Conservation (phyloP, 2,888 invertebrate species). For the Apodemia zela region DNA sequence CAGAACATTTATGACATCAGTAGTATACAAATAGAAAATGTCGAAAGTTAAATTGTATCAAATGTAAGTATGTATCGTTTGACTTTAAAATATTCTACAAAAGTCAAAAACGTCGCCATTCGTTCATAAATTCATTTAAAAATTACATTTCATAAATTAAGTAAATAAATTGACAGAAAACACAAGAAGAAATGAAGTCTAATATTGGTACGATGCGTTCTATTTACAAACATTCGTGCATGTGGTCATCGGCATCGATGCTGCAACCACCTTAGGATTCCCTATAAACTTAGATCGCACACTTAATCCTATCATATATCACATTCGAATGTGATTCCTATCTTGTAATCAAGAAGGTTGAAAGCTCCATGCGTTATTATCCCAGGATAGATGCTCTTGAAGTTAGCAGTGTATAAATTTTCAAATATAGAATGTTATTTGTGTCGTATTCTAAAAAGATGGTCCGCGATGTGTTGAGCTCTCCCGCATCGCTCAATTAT, state of each 20-base stretch:
- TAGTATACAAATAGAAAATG: not conserved
- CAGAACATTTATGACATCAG: slow-evolving; percentile 16
- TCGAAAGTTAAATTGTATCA: not conserved
- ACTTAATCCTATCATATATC: slow-evolving; percentile 35
- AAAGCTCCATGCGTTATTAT: slow-evolving; percentile 40
- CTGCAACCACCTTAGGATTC: slow-evolving; percentile 69
- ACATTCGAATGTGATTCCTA: slow-evolving; percentile 43
- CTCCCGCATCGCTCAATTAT: slow-evolving; percentile 80
- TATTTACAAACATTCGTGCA: slow-evolving; percentile 80
- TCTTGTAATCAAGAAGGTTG: slow-evolving; percentile 39
- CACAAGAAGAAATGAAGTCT: slow-evolving; percentile 35
- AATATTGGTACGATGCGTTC: slow-evolving; percentile 62
- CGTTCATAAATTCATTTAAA: not conserved
- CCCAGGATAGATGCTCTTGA: slow-evolving; percentile 55
- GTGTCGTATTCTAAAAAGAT: slow-evolving; percentile 80
- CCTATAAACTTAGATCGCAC: slow-evolving; percentile 57
- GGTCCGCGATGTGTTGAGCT: slow-evolving; percentile 78
- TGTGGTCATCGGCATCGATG: slow-evolving; percentile 78
- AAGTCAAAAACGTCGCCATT: not conserved
- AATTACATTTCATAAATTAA: not conserved
- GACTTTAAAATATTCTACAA: not conserved
- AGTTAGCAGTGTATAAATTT: slow-evolving; percentile 72
- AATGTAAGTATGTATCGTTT: no score
- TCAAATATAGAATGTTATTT: slow-evolving; percentile 80
- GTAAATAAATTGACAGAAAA: slow-evolving; percentile 19